Evolutionary conservation across 2,888 invertebrate species (phyloP), one percentile per base, ranked within the genome.

Genomic region (Myopa tessellatipennis): DNA sequence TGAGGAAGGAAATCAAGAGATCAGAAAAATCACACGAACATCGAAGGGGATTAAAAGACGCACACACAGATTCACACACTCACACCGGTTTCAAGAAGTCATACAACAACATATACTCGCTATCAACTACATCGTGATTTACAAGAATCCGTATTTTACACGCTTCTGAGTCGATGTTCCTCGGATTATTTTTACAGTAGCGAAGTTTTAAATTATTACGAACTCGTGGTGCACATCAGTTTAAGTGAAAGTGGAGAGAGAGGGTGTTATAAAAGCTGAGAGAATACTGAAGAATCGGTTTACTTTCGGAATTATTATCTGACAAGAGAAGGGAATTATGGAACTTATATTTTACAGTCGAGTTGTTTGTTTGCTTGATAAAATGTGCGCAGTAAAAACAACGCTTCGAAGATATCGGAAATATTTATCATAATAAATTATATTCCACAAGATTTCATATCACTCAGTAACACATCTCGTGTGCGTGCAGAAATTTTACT

Each of bases 131-230:
- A 40, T 14, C 38, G n/a, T 73, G 73, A 73, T 73, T 73, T 73
- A 73, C 61, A 10, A 26, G 61, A 61, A 61, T 50, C 36, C 26
- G 18, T 40, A 45, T 61, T 73, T 61, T 61, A 26, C 61, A 61
- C 63, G 61, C 73, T 40, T 50, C 45, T 26, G 61, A 45, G 38
- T 61, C 61, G 18, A 61, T 60, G 60, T 63, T 73, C 63, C 73
- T 40, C 14, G 73, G 73, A 73, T 73, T 73, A 73, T 14, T 55
- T 55, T 55, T 5, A n/a, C 5, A 5, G 73, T n/a, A 63, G 73
- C 73, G 26, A 61, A 73, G 26, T 63, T 73, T 40, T 60, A 36
- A 72, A 38, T 72, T 72, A 60, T 61, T 72, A 18, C 36, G 34
- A 71, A 36, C 70, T 26, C 26, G 26, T 26, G 26, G 26, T 26